phyloP scores from a whole-genome alignment of 1,140 invertebrate genomes.

The Calliopsis andreniformis region DNA sequence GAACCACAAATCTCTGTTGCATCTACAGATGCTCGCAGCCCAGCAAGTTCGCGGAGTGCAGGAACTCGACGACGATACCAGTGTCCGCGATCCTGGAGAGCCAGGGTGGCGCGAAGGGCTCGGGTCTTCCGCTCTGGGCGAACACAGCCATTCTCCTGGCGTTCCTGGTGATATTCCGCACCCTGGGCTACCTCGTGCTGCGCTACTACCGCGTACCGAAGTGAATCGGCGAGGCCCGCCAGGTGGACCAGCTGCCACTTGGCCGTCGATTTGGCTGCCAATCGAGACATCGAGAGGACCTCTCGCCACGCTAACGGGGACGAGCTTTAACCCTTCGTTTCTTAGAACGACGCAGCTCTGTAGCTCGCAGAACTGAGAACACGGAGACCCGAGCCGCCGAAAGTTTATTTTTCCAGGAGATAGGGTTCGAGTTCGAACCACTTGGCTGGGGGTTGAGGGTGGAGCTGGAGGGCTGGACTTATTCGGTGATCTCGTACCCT shows the following conservation, averaged over 20 bases:
- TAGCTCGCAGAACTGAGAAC: conserved; percentile 23
- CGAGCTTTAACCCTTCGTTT: conserved; percentile 39
- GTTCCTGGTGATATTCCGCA: conserved; percentile 88
- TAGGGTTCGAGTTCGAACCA: neutral
- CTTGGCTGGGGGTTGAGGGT: neutral
- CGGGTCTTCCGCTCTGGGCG: conserved; percentile 86
- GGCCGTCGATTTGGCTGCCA: neutral
- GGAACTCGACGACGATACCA: conserved; percentile 84
- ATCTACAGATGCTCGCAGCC: conserved; percentile 85
- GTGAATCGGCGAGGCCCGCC: conserved; percentile 70
- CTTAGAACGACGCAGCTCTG: neutral
- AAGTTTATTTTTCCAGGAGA: conserved; percentile 50
- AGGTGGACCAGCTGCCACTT: conserved; percentile 19
- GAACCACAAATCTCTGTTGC: conserved; percentile 20
- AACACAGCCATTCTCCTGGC: conserved; percentile 89
- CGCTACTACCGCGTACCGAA: conserved; percentile 87
- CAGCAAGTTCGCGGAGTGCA: conserved; percentile 86
- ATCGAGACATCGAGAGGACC: conserved; percentile 13
- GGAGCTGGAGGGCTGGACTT: neutral
- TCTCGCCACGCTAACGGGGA: conserved; percentile 13
- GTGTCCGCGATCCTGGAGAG: conserved; percentile 86
- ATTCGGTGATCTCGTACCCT: too few species aligned
- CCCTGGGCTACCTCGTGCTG: conserved; percentile 89
- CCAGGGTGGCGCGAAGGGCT: conserved; percentile 83
- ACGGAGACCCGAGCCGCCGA: conserved; percentile 15